Evolutionary conservation across 1,140 invertebrate genomes (phyloP).

Genomic region (Musca vetustissima): DNA sequence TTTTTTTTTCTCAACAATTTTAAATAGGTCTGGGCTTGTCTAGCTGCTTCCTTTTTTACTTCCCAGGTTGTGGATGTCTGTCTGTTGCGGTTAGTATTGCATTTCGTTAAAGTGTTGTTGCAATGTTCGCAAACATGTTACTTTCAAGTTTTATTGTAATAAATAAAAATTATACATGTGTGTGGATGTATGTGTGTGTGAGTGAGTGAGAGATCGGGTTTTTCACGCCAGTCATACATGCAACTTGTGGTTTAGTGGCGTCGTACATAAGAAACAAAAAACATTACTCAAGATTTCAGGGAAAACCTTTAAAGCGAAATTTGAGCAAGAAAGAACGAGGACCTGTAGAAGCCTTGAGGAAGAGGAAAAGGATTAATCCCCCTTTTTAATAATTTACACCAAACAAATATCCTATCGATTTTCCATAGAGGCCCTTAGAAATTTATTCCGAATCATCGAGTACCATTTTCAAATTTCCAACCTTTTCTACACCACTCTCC

Average conservation of each 20-base stretch:
- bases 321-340: background rate
- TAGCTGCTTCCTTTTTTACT: too few species aligned
- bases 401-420: too few species aligned
- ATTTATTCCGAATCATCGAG: too few species aligned
- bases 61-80: background rate
- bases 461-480: too few species aligned
- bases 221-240: constrained; percentile 10
- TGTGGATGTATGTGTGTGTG: too few species aligned
- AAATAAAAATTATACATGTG: constrained; percentile 2
- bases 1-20: constrained; percentile 6
- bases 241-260: background rate
- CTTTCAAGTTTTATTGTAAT: constrained; percentile 5
- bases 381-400: too few species aligned
- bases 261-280: background rate
- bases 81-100: constrained; percentile 18
- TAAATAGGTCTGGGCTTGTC: constrained; percentile 17
- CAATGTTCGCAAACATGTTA: constrained; percentile 15
- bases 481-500: too few species aligned
- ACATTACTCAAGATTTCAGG: background rate
- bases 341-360: background rate
- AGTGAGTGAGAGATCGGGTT: too few species aligned
- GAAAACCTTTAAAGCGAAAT: background rate
- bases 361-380: background rate
- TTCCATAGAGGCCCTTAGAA: too few species aligned
- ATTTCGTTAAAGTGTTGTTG: background rate